Conservation (phyloP, 35 echinoderm and acorn worm genomes). For the Apostichopus californicus region DNA sequence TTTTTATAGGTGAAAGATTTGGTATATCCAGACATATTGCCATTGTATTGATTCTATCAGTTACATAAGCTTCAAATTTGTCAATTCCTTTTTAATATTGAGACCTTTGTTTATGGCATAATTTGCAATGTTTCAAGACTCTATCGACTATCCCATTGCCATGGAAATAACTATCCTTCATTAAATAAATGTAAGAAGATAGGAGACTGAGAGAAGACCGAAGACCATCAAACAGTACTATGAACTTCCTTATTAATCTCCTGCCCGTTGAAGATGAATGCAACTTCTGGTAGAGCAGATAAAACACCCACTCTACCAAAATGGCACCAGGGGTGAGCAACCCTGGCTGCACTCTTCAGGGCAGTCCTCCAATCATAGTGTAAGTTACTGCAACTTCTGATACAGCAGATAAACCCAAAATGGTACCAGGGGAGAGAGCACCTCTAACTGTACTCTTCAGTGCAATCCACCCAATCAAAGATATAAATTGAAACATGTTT, state of each 20-base stretch:
- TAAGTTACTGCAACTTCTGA: constrained; percentile 19
- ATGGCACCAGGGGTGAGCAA: constrained; percentile 12
- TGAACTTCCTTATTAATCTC: constrained; percentile 44
- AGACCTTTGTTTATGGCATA: too few relatives aligned
- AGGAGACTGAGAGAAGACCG: constrained; percentile 33
- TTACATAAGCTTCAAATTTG: too few relatives aligned
- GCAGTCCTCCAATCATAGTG: neutral
- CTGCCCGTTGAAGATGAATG: neutral
- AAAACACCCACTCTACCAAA: constrained; percentile 46
- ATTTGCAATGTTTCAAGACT: too few relatives aligned
- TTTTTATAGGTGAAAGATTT: too few relatives aligned
- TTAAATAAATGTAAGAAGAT: too few relatives aligned
- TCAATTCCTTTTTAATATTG: too few relatives aligned
- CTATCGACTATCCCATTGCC: too few relatives aligned
- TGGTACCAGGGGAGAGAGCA: constrained; percentile 6
- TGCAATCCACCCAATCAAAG: neutral
- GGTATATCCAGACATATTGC: too few relatives aligned
- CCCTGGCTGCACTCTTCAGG: constrained; percentile 10
- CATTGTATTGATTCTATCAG: too few relatives aligned
- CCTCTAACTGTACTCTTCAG: neutral
- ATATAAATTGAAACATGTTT: too few relatives aligned
- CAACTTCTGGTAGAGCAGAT: constrained; percentile 38
- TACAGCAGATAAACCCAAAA: constrained; percentile 38
- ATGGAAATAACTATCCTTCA: too few relatives aligned
- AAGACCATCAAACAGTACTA: constrained; percentile 44